Percentiles rank a stretch among this genome's conserved stretches.
These are phyloP conservation scores for Oligia strigilis DNA, from an alignment of 2,888 invertebrate genomes.

Conservation along the genomic window DNA sequence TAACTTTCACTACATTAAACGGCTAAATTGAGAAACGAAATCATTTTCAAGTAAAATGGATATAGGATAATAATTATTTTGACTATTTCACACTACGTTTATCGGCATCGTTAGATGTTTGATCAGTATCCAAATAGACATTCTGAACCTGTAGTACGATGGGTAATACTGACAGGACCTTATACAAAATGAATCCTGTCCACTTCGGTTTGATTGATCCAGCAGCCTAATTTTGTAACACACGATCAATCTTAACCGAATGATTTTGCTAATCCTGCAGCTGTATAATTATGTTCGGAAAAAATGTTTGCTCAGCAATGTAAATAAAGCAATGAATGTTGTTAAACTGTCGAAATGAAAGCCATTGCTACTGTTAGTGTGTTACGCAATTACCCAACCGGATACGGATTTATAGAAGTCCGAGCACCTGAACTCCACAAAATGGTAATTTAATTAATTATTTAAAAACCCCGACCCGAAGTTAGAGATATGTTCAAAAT, in stretches of 20 bases:
- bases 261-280: neutral
- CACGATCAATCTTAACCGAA: neutral
- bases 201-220: constrained; percentile 12
- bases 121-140: neutral
- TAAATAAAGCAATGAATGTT: neutral
- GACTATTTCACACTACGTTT: constrained; percentile 2
- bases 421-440: neutral
- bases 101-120: neutral
- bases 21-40: constrained; percentile 20
- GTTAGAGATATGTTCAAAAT: constrained; percentile 8
- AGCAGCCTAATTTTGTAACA: too few species aligned
- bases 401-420: constrained; percentile 32
- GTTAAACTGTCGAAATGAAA: too few species aligned
- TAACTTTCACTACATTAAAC: constrained; percentile 30
- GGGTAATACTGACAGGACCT: neutral
- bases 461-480: constrained; percentile 12
- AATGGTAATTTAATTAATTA: constrained; percentile 27
- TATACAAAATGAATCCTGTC: neutral
- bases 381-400: neutral
- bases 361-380: neutral
- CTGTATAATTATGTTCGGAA: neutral
- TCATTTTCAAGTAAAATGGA: constrained; percentile 1
- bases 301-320: too few species aligned
- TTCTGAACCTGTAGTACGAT: neutral
- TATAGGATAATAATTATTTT: neutral